Base-by-base conservation (phyloP, 2,113 vertebrate genomes). In the Lonchura striata region DNA sequence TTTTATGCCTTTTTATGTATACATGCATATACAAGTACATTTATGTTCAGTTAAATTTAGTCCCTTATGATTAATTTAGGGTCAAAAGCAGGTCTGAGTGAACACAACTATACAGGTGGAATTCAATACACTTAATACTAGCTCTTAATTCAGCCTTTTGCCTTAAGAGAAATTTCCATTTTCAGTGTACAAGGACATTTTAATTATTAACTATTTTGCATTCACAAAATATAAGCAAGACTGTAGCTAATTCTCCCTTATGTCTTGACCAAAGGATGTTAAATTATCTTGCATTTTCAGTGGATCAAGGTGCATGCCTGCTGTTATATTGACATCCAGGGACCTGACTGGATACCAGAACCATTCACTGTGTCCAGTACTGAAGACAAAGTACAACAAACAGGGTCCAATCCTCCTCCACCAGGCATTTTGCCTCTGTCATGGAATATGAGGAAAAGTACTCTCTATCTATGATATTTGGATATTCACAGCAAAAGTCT, bases 41-140 rank as follows among this genome's bases (percentile, higher is more conserved):
- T 88, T 81, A 83, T 37, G n/a, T 47, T 79, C 89, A 70, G 75
- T 86, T 92, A 95, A 92, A 94, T 82, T 81, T 92, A 86, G 74
- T 72, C 57, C 61, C 41, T 89, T 87, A 54, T 61, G 72, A 88
- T 92, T 94, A 90, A 93, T 93, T 80, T 71, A 25, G 17, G 91
- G 94, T 94, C 91, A 87, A 82, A 95, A 87, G 63, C 77, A 85
- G 81, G 57, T 53, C 77, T 33, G 49, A 88, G 23, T 33, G 61
- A 95, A 84, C 49, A 54, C 19, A 78, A 74, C 20, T 27, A 15
- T 60, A 82, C 89, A 79, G 10, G 25, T 56, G 74, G n/a, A 71
- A 86, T 68, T 71, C n/a, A 37, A 56, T 71, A 31, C 18, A 27
- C 12, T 90, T 56, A 37, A 37, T 4, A 52, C 18, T 5, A 60